Evolutionary conservation across 2,113 vertebrate genomes (phyloP).

Genomic region (Pelvicachromis taeniatus): DNA sequence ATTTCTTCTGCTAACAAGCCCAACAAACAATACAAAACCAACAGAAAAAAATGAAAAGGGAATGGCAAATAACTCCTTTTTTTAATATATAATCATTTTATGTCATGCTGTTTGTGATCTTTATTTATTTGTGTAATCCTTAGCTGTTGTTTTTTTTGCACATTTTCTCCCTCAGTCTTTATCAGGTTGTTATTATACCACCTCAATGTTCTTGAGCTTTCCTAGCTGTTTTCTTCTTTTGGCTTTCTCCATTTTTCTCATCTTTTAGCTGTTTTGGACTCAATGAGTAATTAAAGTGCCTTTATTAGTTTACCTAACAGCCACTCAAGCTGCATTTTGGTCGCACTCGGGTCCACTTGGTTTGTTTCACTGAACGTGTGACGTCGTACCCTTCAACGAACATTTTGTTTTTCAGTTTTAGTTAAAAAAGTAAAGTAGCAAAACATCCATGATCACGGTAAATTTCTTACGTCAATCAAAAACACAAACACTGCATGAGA

Average conservation of each 20-base stretch:
- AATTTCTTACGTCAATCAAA: not conserved
- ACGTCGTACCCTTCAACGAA: not conserved
- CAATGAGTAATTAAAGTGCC: not conserved
- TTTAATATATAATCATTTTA: not conserved
- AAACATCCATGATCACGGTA: not conserved
- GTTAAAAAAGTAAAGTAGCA: not conserved
- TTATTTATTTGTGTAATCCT: not conserved
- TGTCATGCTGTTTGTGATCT: not conserved
- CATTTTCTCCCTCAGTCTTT: not conserved
- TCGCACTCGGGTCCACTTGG: not conserved
- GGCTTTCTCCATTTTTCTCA: not conserved
- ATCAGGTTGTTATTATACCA: not conserved
- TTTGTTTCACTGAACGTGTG: not conserved
- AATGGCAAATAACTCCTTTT: not conserved
- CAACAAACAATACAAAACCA: not conserved
- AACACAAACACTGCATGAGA: not conserved
- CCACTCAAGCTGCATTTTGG: not conserved
- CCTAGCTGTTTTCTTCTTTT: not conserved
- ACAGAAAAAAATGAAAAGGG: accelerated
- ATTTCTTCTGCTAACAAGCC: not conserved
- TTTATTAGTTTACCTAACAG: not conserved
- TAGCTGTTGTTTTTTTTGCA: not conserved
- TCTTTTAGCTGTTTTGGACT: not conserved
- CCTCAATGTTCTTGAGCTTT: not conserved
- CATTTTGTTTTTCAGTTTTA: not conserved